These are phyloP conservation scores for Recurvirostra avosetta DNA, from an alignment of 2,113 vertebrate genomes.

Conservation along the genomic window DNA sequence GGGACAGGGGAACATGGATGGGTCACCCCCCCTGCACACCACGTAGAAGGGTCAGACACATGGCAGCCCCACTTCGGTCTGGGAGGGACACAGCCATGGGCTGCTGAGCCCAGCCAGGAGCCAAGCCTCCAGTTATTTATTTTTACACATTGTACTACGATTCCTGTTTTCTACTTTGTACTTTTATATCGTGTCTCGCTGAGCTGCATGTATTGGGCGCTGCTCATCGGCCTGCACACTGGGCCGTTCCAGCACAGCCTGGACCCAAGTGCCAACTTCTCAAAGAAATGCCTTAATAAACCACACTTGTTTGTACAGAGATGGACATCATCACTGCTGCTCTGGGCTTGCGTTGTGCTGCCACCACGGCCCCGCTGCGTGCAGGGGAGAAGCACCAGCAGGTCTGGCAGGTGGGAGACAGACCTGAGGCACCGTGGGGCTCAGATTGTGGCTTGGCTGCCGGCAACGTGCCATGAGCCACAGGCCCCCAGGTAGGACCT, in stretches of 20 bases:
- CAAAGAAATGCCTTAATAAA: constrained; percentile 72
- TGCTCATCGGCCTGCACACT: background rate
- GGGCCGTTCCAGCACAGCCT: background rate
- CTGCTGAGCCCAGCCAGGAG: background rate
- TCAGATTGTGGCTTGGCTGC: background rate
- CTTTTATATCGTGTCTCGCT: constrained; percentile 50
- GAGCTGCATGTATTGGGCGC: constrained; percentile 41
- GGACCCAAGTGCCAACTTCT: constrained; percentile 68
- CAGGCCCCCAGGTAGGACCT: background rate
- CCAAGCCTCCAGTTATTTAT: constrained; percentile 38
- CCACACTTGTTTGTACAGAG: constrained; percentile 57
- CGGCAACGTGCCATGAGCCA: rapidly evolving
- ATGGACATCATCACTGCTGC: background rate
- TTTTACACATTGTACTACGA: constrained; percentile 45
- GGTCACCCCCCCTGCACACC: background rate
- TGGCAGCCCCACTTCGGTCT: background rate
- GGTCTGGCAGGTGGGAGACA: background rate
- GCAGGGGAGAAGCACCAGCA: background rate
- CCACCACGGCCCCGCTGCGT: rapidly evolving
- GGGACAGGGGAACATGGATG: background rate
- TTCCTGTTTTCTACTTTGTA: constrained; percentile 45
- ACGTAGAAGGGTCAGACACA: background rate
- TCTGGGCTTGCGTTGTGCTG: rapidly evolving
- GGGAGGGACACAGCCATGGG: background rate
- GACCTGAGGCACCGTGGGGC: rapidly evolving